Conservation (phyloP, 2,113 vertebrate species). For the Gymnobelideus leadbeateri region DNA sequence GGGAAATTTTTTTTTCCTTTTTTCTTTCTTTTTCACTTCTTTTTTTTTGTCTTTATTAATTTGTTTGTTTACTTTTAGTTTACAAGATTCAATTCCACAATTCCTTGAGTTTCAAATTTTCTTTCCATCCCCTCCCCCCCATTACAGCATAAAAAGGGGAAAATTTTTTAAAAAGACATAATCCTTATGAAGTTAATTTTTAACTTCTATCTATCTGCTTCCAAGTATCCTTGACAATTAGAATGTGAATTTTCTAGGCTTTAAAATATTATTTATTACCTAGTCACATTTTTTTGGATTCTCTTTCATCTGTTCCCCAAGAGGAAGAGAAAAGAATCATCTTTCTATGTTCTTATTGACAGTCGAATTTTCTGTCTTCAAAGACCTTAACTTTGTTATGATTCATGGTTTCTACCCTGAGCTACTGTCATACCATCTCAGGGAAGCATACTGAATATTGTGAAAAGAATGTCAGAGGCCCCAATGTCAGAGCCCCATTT, state of each 20-base stretch:
- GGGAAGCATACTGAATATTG: constrained; percentile 27
- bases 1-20: too few relatives aligned
- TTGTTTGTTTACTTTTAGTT: too few relatives aligned
- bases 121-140: too few relatives aligned
- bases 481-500: too few relatives aligned
- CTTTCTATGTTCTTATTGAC: constrained; percentile 53
- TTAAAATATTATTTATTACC: constrained; percentile 35
- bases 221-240: constrained; percentile 32
- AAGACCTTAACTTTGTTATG: constrained; percentile 63
- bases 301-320: constrained; percentile 28
- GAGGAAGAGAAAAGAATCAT: constrained; percentile 53
- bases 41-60: too few relatives aligned
- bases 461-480: background rate
- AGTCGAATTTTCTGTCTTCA: constrained; percentile 50
- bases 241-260: constrained; percentile 18
- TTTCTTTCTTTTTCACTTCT: too few relatives aligned
- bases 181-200: background rate
- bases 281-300: constrained; percentile 40
- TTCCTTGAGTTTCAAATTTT: too few relatives aligned
- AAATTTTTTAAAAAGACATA: background rate
- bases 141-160: too few relatives aligned
- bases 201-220: constrained; percentile 20
- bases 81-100: too few relatives aligned
- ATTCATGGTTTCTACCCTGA: constrained; percentile 65
- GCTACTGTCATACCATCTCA: constrained; percentile 32